A percentile compares a stretch with the other conserved stretches of the same genome.
Evolutionary conservation across 2,113 vertebrate species (phyloP).

Genomic region (Microcebus lehilahytsara): DNA sequence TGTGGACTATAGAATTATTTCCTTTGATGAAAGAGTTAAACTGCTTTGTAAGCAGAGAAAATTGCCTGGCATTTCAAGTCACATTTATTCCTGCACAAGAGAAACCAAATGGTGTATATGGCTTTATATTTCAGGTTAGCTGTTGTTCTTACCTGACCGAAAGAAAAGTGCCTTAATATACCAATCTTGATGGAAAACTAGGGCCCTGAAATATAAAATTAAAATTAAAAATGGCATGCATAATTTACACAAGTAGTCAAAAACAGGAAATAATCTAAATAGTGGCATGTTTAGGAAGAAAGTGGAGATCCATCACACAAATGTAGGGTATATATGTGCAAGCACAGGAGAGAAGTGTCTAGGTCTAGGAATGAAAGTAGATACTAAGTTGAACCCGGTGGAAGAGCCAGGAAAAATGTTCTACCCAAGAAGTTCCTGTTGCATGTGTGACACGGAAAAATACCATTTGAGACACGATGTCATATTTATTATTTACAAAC

Average conservation of each 20-base stretch:
- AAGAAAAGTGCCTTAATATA: neutral
- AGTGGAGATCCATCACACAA: neutral
- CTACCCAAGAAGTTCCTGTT: neutral
- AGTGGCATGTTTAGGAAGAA: neutral
- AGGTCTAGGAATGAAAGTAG: neutral
- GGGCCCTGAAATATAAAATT: neutral
- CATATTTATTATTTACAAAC: neutral
- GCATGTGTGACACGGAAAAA: neutral
- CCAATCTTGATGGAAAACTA: neutral
- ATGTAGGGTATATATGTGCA: neutral
- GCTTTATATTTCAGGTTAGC: neutral
- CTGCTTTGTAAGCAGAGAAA: neutral
- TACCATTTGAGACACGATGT: neutral
- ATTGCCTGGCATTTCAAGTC: neutral
- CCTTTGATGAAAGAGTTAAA: neutral
- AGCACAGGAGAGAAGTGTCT: neutral
- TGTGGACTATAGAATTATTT: neutral
- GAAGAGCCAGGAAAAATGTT: neutral
- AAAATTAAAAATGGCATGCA: neutral
- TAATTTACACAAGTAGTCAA: slow-evolving; percentile 3
- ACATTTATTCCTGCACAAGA: neutral
- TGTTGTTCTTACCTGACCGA: neutral
- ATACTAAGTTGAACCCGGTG: neutral
- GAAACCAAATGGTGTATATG: neutral
- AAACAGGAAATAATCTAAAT: neutral